A percentile compares a stretch with the other conserved stretches of the same genome.
These are phyloP conservation scores for Teleiodes luculella DNA, from an alignment of 2,888 invertebrate genomes.

Conservation along the genomic window DNA sequence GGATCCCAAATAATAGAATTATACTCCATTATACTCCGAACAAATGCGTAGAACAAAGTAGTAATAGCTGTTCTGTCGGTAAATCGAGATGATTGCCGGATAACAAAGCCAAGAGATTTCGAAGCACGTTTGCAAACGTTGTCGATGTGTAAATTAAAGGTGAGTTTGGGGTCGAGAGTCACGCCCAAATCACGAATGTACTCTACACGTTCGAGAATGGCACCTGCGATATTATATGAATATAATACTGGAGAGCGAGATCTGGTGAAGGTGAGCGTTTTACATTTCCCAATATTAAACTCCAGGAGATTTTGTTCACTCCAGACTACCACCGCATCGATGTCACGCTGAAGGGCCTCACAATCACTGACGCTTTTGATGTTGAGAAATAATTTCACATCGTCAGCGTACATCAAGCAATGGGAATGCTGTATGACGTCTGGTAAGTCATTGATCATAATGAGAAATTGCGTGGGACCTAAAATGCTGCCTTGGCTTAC, in stretches of 20 bases:
- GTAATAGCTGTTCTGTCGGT: no score
- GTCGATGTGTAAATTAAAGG: background rate
- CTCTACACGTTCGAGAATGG: background rate
- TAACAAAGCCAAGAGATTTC: no score
- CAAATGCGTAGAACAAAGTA: slow-evolving; percentile 1
- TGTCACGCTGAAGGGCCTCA: background rate
- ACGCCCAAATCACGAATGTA: background rate
- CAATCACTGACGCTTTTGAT: no score
- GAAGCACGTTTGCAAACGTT: no score
- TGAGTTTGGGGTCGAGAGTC: background rate
- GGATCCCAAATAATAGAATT: background rate
- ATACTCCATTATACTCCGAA: background rate
- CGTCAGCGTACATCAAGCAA: background rate
- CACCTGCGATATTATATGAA: background rate
- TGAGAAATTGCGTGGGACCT: background rate
- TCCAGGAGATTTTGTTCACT: background rate
- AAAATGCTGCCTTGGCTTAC: slow-evolving; percentile 9
- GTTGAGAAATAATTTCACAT: no score
- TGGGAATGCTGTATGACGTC: background rate
- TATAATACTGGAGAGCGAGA: background rate
- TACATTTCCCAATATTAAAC: background rate
- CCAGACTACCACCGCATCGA: background rate
- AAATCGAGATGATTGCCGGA: no score
- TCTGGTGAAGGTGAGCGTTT: background rate
- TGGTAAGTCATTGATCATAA: background rate